A percentile compares a stretch with the other conserved stretches of the same genome.
Conservation (phyloP, 2,113 vertebrate genomes). For the Albula glossodonta region DNA sequence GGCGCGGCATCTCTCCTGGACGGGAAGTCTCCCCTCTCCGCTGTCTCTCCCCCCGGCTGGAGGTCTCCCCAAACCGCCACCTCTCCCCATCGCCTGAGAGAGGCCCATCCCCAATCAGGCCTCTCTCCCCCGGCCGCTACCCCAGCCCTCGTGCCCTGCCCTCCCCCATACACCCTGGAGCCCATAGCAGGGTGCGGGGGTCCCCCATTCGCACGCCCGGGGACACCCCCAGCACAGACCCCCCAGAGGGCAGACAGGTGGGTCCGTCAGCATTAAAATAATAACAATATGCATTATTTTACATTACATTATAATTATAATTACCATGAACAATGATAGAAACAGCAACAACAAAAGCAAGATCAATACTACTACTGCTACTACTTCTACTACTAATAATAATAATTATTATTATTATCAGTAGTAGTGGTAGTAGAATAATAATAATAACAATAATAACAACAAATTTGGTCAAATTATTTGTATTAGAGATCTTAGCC, state of each 20-base stretch:
- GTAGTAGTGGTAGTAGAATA: too few species aligned
- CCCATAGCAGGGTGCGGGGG: conserved; percentile 53
- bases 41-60: conserved; percentile 73
- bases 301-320: too few species aligned
- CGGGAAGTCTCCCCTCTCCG: conserved; percentile 76
- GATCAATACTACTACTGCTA: too few species aligned
- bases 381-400: too few species aligned
- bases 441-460: too few species aligned
- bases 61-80: conserved; percentile 69
- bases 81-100: conserved; percentile 65
- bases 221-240: conserved; percentile 53
- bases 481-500: too few species aligned
- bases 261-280: conserved; percentile 26
- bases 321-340: too few species aligned
- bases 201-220: conserved; percentile 58
- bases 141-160: conserved; percentile 64
- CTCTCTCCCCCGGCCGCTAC: conserved; percentile 68
- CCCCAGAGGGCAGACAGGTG: conserved; percentile 52
- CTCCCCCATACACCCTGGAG: conserved; percentile 62
- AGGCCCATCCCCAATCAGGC: conserved; percentile 66
- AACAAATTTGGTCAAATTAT: too few species aligned
- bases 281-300: too few species aligned
- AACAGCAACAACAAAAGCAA: too few species aligned
- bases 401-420: too few species aligned
- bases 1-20: conserved; percentile 70